Evolutionary conservation across 2,888 invertebrate genomes (phyloP).

Genomic region (Drosophila buzzatii): DNA sequence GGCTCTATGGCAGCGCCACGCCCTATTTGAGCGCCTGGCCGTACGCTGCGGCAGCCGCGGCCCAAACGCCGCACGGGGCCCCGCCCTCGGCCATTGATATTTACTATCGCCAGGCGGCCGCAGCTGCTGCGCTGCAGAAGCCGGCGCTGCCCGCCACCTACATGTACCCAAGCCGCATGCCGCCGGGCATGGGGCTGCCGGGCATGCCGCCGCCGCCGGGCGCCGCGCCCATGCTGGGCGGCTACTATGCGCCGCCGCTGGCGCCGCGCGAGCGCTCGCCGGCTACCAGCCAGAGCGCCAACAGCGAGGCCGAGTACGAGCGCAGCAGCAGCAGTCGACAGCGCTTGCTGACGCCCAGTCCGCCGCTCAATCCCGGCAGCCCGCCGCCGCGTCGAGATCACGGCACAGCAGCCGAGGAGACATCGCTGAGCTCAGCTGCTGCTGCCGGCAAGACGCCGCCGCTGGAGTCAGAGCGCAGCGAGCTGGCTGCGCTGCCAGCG

Average conservation of each 20-base stretch:
- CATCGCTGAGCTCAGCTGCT: conserved; percentile 17
- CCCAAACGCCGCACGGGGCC: conserved; percentile 88
- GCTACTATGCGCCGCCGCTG: conserved; percentile 86
- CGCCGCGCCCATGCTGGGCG: conserved; percentile 85
- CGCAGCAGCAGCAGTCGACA: conserved; percentile 71
- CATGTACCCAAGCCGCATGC: conserved; percentile 85
- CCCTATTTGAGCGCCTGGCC: conserved; percentile 89
- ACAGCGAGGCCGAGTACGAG: conserved; percentile 71
- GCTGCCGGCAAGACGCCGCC: conserved; percentile 25
- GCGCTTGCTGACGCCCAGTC: conserved; percentile 80
- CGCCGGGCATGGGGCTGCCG: conserved; percentile 77
- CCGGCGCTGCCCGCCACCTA: conserved; percentile 91
- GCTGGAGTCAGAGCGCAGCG: conserved; percentile 15
- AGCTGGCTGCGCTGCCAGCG: background rate
- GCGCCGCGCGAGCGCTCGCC: conserved; percentile 65
- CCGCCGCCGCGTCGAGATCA: conserved; percentile 78
- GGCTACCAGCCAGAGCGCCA: conserved; percentile 72
- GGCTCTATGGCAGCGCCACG: conserved; percentile 91
- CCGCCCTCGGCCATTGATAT: conserved; percentile 91
- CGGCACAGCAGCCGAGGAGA: conserved; percentile 23
- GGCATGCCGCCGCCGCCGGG: conserved; percentile 75
- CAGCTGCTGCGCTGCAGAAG: conserved; percentile 92
- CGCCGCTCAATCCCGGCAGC: conserved; percentile 85
- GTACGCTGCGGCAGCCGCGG: conserved; percentile 85
- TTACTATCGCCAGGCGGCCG: conserved; percentile 92